phyloP scores from a whole-genome alignment of 1,140 invertebrate species.

The Lerema accius region DNA sequence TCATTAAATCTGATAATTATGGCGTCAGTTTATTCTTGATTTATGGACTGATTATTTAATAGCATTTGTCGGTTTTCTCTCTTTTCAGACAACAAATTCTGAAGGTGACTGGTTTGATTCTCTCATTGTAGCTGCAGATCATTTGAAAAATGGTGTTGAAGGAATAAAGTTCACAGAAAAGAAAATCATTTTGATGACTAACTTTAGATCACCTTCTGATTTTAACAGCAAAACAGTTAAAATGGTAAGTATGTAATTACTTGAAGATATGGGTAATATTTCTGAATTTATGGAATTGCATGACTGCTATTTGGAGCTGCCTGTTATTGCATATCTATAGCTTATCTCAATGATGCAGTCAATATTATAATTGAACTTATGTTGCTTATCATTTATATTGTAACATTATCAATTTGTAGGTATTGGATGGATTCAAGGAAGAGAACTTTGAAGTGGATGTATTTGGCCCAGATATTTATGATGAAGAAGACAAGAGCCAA shows the following conservation, averaged over 20 bases:
- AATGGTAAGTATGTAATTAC: conserved; percentile 44
- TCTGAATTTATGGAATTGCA: too few species aligned
- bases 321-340: too few species aligned
- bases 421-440: conserved; percentile 62
- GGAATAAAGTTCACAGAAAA: conserved; percentile 58
- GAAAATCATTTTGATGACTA: conserved; percentile 76
- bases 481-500: conserved; percentile 47
- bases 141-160: conserved; percentile 56
- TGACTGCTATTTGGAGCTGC: too few species aligned
- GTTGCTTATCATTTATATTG: too few species aligned
- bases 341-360: too few species aligned
- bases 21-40: too few species aligned
- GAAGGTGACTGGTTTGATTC: conserved; percentile 76
- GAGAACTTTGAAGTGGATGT: conserved; percentile 71
- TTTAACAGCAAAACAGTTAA: conserved; percentile 51
- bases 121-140: conserved; percentile 68
- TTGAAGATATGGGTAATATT: conserved; percentile 9
- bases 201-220: conserved; percentile 61
- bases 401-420: conserved; percentile 52
- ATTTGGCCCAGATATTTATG: conserved; percentile 70
- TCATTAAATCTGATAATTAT: too few species aligned
- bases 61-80: too few species aligned
- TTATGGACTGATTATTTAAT: conserved; percentile 14
- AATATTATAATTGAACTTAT: too few species aligned
- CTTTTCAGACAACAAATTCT: conserved; percentile 61